Conservation (phyloP, 2,888 invertebrate species). For the Crossocerus cetratus region DNA sequence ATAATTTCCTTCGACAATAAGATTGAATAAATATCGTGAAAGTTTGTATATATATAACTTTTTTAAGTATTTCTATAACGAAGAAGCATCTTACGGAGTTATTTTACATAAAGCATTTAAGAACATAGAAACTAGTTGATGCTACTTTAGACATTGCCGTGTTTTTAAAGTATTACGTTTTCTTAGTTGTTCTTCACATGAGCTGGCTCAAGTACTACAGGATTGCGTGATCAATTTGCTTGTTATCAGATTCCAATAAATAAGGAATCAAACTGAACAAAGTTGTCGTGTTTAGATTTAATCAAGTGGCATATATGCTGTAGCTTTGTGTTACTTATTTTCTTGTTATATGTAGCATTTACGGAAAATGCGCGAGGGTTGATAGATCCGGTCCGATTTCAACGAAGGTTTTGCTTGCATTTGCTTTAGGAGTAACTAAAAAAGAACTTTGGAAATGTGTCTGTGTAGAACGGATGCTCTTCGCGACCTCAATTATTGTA, state of each 20-base stretch:
- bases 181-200: background rate
- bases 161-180: background rate
- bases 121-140: background rate
- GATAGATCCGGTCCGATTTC: background rate
- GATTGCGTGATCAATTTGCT: background rate
- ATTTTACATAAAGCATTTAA: background rate
- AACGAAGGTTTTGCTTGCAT: too few species aligned
- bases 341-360: background rate
- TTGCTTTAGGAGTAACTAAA: too few species aligned
- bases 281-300: too few species aligned
- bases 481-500: slow-evolving; percentile 19
- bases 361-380: background rate
- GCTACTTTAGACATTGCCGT: background rate
- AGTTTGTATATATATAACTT: background rate
- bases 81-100: background rate
- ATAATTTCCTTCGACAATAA: slow-evolving; percentile 10
- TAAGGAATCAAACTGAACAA: background rate
- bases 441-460: background rate
- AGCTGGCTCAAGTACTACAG: background rate
- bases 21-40: slow-evolving; percentile 3
- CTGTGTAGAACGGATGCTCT: background rate
- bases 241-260: background rate
- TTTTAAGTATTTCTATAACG: background rate
- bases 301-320: background rate
- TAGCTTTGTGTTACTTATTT: background rate